These are phyloP conservation scores for Doris montereyensis DNA, from an alignment of 2,888 invertebrate species.

Conservation along the genomic window DNA sequence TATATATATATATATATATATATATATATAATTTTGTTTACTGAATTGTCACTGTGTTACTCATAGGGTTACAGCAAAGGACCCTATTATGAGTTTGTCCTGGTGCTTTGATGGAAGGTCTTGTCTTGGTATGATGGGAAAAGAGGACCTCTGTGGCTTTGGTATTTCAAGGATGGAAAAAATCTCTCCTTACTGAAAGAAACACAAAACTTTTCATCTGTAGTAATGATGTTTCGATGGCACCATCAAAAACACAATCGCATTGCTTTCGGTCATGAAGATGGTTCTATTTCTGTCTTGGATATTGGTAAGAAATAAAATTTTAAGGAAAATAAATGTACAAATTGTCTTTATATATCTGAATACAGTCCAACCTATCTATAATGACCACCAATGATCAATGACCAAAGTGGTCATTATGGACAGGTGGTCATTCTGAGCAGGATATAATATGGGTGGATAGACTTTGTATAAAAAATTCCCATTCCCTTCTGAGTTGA, in stretches of 20 bases:
- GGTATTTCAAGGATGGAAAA: slow-evolving; percentile 58
- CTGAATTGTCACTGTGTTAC: too few species aligned
- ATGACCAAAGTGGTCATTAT: too few species aligned
- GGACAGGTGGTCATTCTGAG: too few species aligned
- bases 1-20: too few species aligned
- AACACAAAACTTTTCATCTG: slow-evolving; percentile 57
- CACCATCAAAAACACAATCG: slow-evolving; percentile 66
- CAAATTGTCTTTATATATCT: too few species aligned
- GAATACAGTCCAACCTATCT: too few species aligned
- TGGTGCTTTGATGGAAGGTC: slow-evolving; percentile 68
- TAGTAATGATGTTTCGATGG: slow-evolving; percentile 67
- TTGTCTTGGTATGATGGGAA: slow-evolving; percentile 59
- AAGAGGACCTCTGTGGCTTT: slow-evolving; percentile 68
- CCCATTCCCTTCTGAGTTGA: too few species aligned
- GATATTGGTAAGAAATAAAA: slow-evolving; percentile 64
- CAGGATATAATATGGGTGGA: too few species aligned
- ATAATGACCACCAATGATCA: too few species aligned
- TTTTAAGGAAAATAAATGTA: too few species aligned
- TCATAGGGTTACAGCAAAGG: slow-evolving; percentile 49
- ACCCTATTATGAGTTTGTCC: slow-evolving; percentile 61
- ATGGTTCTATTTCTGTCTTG: slow-evolving; percentile 71
- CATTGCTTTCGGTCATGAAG: slow-evolving; percentile 70
- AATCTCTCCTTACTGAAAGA: slow-evolving; percentile 54
- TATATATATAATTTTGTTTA: too few species aligned
- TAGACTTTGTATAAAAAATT: too few species aligned